Evolutionary conservation across 2,888 invertebrate species (phyloP).

Genomic region (Lasius platythorax): DNA sequence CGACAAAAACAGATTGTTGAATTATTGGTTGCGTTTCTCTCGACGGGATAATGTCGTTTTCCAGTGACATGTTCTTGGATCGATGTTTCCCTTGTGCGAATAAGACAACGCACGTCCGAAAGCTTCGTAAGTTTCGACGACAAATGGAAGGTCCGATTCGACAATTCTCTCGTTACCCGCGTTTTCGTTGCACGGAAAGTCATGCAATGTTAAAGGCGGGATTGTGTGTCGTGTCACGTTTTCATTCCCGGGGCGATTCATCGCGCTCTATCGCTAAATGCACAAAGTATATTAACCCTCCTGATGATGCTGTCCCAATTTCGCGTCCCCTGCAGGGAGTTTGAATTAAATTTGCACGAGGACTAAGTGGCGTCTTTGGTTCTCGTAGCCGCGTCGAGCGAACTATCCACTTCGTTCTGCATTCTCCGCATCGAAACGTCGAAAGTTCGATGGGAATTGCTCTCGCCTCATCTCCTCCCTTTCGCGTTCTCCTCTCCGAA

Average conservation of each 20-base stretch:
- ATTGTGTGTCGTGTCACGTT: slow-evolving; percentile 26
- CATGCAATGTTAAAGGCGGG: slow-evolving; percentile 30
- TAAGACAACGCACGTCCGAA: slow-evolving; percentile 24
- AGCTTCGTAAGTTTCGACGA: slow-evolving; percentile 15
- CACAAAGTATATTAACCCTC: slow-evolving; percentile 52
- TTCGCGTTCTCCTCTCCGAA: slow-evolving; percentile 42
- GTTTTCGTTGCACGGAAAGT: neutral
- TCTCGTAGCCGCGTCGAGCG: slow-evolving; percentile 58
- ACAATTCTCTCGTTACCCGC: slow-evolving; percentile 16
- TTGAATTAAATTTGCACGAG: slow-evolving; percentile 77
- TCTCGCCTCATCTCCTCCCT: slow-evolving; percentile 21
- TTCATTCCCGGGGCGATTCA: slow-evolving; percentile 43
- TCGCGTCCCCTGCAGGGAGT: slow-evolving; percentile 58
- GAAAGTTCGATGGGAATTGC: slow-evolving; percentile 59
- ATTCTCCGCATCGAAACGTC: slow-evolving; percentile 57
- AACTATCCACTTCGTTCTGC: slow-evolving; percentile 62
- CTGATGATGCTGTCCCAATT: slow-evolving; percentile 69
- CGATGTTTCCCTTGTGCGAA: slow-evolving; percentile 26
- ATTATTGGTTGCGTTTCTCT: slow-evolving; percentile 52
- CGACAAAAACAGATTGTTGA: slow-evolving; percentile 39
- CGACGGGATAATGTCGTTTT: slow-evolving; percentile 50
- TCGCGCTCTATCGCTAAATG: slow-evolving; percentile 42
- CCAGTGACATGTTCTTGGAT: slow-evolving; percentile 43
- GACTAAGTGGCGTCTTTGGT: slow-evolving; percentile 76
- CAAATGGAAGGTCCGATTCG: slow-evolving; percentile 16